Conservation (phyloP, 2,888 invertebrate species). For the Cataglyphis altisquamis region DNA sequence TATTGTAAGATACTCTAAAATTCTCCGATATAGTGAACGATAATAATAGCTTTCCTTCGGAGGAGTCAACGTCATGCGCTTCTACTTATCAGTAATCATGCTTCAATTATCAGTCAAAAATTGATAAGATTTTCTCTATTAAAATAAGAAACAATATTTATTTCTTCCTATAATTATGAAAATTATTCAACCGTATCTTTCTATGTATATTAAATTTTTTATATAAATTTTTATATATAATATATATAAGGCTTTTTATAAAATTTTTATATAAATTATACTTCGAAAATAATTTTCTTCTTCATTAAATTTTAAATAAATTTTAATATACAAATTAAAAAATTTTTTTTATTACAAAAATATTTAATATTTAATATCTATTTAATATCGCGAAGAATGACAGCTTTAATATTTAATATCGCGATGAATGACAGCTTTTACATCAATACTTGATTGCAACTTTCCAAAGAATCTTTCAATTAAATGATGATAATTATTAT, state of each 20-base stretch:
- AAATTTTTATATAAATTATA: not conserved
- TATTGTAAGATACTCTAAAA: conserved; percentile 61
- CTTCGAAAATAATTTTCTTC: not conserved
- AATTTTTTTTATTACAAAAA: not conserved
- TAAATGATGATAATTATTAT: not conserved
- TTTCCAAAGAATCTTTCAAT: not conserved
- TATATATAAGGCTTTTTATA: not conserved
- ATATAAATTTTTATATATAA: no score
- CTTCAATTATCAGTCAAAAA: not conserved
- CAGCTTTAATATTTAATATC: not conserved
- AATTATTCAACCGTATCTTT: not conserved
- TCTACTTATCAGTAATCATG: no score
- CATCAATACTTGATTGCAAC: not conserved
- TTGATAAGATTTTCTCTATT: not conserved
- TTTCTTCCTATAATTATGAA: not conserved
- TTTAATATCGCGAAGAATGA: not conserved
- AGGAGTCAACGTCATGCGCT: not conserved
- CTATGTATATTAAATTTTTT: not conserved
- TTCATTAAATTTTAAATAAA: not conserved
- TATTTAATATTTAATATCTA: conserved; percentile 3
- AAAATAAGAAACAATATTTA: not conserved
- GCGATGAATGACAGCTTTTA: not conserved
- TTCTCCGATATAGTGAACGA: conserved; percentile 57
- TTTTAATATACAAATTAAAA: conserved; percentile 2
- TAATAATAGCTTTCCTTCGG: not conserved